Percentiles rank a stretch among this genome's conserved stretches.
Evolutionary conservation across 2,888 invertebrate genomes (phyloP).

Genomic region (Tromatobia lineatoria): DNA sequence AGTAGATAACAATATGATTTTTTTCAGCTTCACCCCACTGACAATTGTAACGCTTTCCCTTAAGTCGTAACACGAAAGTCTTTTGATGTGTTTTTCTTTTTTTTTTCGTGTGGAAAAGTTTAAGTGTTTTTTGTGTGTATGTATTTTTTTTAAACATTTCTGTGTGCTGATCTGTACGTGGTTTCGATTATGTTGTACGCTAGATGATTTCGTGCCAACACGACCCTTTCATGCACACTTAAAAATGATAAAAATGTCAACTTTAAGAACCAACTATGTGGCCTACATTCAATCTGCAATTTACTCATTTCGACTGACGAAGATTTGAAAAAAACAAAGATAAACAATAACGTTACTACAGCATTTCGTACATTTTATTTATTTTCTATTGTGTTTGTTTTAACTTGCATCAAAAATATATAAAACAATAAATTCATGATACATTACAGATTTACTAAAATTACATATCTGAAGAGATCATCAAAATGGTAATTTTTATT

Average conservation of each 20-base stretch:
- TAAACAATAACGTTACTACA: neutral
- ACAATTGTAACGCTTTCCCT: constrained; percentile 69
- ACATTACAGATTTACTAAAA: neutral
- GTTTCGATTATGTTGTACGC: constrained; percentile 20
- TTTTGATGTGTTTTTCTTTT: constrained; percentile 27
- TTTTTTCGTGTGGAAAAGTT: constrained; percentile 9
- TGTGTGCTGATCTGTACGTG: constrained; percentile 20
- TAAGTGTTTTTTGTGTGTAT: constrained; percentile 45
- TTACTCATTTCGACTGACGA: neutral
- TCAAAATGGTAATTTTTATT: neutral
- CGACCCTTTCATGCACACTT: constrained; percentile 36
- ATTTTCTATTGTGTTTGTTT: neutral
- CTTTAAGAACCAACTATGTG: neutral
- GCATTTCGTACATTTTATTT: neutral
- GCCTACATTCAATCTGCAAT: neutral
- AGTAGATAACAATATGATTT: constrained; percentile 82
- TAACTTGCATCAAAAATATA: neutral
- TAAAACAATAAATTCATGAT: neutral
- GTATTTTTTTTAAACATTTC: constrained; percentile 56
- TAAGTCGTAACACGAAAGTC: constrained; percentile 6
- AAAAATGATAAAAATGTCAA: neutral
- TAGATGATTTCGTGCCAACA: constrained; percentile 22
- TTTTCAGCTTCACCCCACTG: constrained; percentile 66
- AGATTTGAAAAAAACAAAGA: neutral
- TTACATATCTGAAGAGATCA: neutral